These are phyloP conservation scores for Littorina saxatilis DNA, from an alignment of 1,140 invertebrate genomes.

Conservation along the genomic window DNA sequence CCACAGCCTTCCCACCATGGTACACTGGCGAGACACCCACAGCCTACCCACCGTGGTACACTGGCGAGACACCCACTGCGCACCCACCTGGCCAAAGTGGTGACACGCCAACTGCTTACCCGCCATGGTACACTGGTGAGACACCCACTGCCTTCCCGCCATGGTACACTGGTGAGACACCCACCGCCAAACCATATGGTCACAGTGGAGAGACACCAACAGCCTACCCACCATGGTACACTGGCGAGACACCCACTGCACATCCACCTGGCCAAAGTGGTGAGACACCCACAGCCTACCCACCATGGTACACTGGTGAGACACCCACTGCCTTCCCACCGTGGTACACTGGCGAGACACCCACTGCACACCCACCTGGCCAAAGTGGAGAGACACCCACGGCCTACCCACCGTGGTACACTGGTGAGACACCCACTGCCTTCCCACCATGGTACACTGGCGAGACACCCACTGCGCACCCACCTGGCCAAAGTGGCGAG, in stretches of 20 bases:
- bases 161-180: neutral
- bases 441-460: neutral
- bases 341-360: neutral
- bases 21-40: conserved; percentile 15
- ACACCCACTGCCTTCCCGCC: neutral
- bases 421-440: conserved; percentile 8
- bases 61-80: no score
- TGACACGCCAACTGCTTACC: conserved; percentile 10
- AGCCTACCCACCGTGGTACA: neutral
- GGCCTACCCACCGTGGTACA: neutral
- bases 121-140: neutral
- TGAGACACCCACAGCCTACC: neutral
- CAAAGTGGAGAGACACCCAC: no score
- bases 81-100: neutral
- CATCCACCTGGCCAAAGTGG: neutral
- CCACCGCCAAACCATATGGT: neutral
- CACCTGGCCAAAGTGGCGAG: neutral
- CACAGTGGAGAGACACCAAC: conserved; percentile 1
- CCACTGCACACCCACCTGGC: neutral
- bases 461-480: neutral
- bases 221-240: neutral
- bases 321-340: conserved; percentile 1
- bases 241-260: neutral
- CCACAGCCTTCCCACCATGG: neutral
- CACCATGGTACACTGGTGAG: neutral